These are phyloP conservation scores for Rhimphoctona megacephalus DNA, from an alignment of 2,888 invertebrate species.

Conservation along the genomic window DNA sequence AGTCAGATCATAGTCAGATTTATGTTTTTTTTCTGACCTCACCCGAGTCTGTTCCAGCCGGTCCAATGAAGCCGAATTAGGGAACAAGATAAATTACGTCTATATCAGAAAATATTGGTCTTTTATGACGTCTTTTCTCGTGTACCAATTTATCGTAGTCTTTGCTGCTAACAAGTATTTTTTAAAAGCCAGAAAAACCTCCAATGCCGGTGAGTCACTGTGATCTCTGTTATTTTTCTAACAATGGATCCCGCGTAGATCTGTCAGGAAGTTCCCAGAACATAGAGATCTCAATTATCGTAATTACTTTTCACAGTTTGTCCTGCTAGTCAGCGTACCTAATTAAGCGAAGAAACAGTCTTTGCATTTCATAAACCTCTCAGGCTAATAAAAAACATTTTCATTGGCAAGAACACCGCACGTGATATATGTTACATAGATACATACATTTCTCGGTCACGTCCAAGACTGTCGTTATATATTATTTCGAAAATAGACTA, in stretches of 20 bases:
- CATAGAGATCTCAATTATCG: slow-evolving; percentile 21
- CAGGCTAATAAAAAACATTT: slow-evolving; percentile 38
- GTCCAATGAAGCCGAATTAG: slow-evolving; percentile 60
- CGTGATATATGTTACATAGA: background rate
- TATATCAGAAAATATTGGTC: slow-evolving; percentile 17
- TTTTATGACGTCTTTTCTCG: background rate
- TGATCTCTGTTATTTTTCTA: slow-evolving; percentile 22
- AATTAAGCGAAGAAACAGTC: slow-evolving; percentile 30
- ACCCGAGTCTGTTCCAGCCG: slow-evolving; percentile 21
- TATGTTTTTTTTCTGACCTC: slow-evolving; percentile 51
- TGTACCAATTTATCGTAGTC: slow-evolving; percentile 46
- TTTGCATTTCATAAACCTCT: slow-evolving; percentile 11
- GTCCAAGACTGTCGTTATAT: background rate
- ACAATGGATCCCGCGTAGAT: background rate
- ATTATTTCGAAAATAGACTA: slow-evolving; percentile 6
- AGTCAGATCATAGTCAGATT: slow-evolving; percentile 57
- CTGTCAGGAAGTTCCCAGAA: slow-evolving; percentile 16
- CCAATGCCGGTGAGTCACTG: slow-evolving; percentile 46
- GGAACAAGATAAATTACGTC: slow-evolving; percentile 25
- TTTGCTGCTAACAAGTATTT: slow-evolving; percentile 39
- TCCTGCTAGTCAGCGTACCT: slow-evolving; percentile 10
- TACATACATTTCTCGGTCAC: slow-evolving; percentile 25
- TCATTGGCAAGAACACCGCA: slow-evolving; percentile 30
- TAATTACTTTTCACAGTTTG: slow-evolving; percentile 12
- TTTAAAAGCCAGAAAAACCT: slow-evolving; percentile 10